Base-by-base conservation (phyloP, 2,797 vertebrate species). In the Gymnothorax javanicus region DNA sequence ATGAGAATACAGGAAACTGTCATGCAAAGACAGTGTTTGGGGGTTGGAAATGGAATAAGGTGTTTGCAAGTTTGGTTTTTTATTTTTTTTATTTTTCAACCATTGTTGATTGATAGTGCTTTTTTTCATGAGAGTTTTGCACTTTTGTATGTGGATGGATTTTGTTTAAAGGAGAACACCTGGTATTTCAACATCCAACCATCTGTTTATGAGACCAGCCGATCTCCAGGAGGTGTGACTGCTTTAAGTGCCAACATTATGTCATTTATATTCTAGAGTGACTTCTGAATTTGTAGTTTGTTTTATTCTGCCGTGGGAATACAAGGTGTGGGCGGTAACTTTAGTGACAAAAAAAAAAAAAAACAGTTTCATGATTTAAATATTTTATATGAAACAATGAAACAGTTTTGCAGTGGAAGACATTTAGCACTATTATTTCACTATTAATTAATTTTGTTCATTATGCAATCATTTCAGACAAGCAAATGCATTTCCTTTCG, bases 191-290 rank as follows among this genome's bases (percentile, higher is more conserved):
- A 77, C 33, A 50, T 7, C 15, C 52, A 77, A 52, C 73, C 73
- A 77, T 77, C 73, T 77, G 73, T 77, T 77, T 77, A 6, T 52
- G 73, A 77, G 73, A 77, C 33, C 33, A 52, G 15, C 9, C 33
- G 52, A 5, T 50, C 73, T 77, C 73, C 73, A 52, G 73, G 73
- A 77, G 73, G 43, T 77, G 13, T 43, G 52, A 52, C 13, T 50
- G 43, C 73, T 20, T 43, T 17, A 17, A 77, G 43, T 77, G 73
- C 33, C 73, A 77, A 77, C 73, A 77, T 77, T 77, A 77, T 52
- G 33, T 77, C 71, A 13, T 5, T 6, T 77, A 15, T 50, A 50
- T 77, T 50, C 73, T 15, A 73, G 69, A 27, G 27, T 43, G 25
- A 12, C 27, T 43, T 13, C 69, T 27, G 12, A 17, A 73, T 73